Percentiles rank a stretch among this genome's conserved stretches.
These are phyloP conservation scores for Drosophila ustulata DNA, from an alignment of 2,888 invertebrate species.

Conservation along the genomic window DNA sequence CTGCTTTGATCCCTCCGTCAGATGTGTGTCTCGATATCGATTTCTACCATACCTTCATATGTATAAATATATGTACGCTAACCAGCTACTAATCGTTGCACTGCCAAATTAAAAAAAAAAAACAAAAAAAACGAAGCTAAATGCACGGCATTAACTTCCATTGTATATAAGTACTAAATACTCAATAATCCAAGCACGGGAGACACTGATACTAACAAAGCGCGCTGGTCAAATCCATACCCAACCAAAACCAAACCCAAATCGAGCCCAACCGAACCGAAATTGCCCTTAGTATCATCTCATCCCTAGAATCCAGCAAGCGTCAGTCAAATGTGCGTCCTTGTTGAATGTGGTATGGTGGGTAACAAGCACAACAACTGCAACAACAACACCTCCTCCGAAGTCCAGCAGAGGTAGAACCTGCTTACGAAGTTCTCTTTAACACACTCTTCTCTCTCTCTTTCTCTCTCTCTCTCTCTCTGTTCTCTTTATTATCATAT, in stretches of 20 bases:
- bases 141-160: slow-evolving; percentile 42
- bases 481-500: slow-evolving; percentile 18
- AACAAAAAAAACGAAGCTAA: slow-evolving; percentile 7
- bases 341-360: slow-evolving; percentile 14
- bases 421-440: slow-evolving; percentile 16
- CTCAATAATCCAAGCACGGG: slow-evolving; percentile 18
- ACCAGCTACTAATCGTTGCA: slow-evolving; percentile 49
- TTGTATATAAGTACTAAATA: slow-evolving; percentile 34
- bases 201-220: neutral
- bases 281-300: neutral
- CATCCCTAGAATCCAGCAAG: slow-evolving; percentile 14
- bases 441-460: slow-evolving; percentile 15
- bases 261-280: neutral
- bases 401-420: slow-evolving; percentile 19
- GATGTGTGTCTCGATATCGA: slow-evolving; percentile 9
- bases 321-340: slow-evolving; percentile 10
- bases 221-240: slow-evolving; percentile 4
- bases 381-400: slow-evolving; percentile 26
- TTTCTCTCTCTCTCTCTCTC: slow-evolving; percentile 23
- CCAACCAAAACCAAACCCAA: neutral
- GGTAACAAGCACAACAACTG: slow-evolving; percentile 5
- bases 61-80: slow-evolving; percentile 23
- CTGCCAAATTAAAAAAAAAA: slow-evolving; percentile 20
- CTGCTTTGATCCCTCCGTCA: slow-evolving; percentile 16
- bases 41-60: slow-evolving; percentile 7